Evolutionary conservation across 1,140 invertebrate species (phyloP).

Genomic region (Zaprionus ornatus): DNA sequence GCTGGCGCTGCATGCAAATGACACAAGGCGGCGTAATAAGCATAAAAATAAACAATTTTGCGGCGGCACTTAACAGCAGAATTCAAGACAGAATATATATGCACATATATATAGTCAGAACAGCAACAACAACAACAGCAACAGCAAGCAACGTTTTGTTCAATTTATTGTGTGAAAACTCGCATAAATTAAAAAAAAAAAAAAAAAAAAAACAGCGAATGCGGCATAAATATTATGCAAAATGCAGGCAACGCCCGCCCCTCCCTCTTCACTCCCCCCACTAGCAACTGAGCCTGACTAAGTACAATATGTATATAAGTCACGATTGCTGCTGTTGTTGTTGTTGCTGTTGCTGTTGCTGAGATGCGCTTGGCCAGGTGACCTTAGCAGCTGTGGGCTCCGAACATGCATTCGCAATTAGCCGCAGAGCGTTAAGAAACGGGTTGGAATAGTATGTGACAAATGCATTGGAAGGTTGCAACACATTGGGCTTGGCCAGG

Average conservation of each 20-base stretch:
- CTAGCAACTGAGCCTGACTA: conserved; percentile 8
- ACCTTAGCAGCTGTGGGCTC: conserved; percentile 48
- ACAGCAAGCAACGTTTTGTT: conserved; percentile 63
- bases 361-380: conserved; percentile 62
- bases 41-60: conserved; percentile 78
- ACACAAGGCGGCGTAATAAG: conserved; percentile 71
- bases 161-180: conserved; percentile 82
- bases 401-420: conserved; percentile 72
- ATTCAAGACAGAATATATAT: not conserved
- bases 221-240: conserved; percentile 80
- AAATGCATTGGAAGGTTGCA: conserved; percentile 66
- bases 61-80: conserved; percentile 42
- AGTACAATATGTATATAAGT: conserved; percentile 64
- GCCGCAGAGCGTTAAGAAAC: conserved; percentile 33
- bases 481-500: not conserved
- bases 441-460: conserved; percentile 51
- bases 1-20: conserved; percentile 67
- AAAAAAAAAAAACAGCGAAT: conserved; percentile 37
- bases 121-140: conserved; percentile 26
- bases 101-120: conserved; percentile 29
- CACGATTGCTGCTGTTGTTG: conserved; percentile 56
- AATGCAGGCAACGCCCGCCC: conserved; percentile 57
- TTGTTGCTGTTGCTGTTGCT: conserved; percentile 22
- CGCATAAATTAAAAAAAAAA: conserved; percentile 73
- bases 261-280: not conserved